These are phyloP conservation scores for Eilema sororculum DNA, from an alignment of 2,888 invertebrate genomes.

Conservation along the genomic window DNA sequence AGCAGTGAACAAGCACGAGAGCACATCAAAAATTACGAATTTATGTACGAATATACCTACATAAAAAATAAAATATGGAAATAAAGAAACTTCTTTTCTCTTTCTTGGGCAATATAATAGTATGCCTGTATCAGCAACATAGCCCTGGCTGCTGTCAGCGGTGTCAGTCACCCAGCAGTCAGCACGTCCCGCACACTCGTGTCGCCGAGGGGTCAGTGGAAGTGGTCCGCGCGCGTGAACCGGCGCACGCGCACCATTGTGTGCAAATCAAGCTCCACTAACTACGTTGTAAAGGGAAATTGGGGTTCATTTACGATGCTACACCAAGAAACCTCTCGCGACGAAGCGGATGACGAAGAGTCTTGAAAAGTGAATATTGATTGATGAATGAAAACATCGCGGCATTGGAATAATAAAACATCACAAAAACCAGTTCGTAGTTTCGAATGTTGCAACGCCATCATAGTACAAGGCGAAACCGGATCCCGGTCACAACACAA, in stretches of 20 bases:
- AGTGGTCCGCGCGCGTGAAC: conserved; percentile 35
- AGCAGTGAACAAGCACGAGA: no score
- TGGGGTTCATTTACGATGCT: background rate
- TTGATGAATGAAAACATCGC: conserved; percentile 4
- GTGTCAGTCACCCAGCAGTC: background rate
- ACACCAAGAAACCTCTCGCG: background rate
- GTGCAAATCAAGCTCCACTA: conserved; percentile 21
- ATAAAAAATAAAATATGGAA: no score
- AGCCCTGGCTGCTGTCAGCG: background rate
- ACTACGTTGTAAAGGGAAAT: background rate
- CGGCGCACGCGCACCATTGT: conserved; percentile 37
- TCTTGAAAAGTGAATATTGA: background rate
- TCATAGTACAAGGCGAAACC: background rate
- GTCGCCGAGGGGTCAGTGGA: conserved; percentile 21
- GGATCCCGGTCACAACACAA: conserved; percentile 2
- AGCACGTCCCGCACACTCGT: background rate
- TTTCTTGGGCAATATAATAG: background rate
- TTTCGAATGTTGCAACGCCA: conserved; percentile 5
- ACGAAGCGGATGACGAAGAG: background rate
- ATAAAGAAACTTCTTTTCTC: background rate
- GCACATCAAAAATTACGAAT: no score
- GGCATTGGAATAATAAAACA: background rate
- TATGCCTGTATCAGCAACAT: background rate
- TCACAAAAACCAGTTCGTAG: background rate
- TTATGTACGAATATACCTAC: no score